These are phyloP conservation scores for Caenorhabditis sp. DNA, from an alignment of 2,888 invertebrate species.

Conservation along the genomic window DNA sequence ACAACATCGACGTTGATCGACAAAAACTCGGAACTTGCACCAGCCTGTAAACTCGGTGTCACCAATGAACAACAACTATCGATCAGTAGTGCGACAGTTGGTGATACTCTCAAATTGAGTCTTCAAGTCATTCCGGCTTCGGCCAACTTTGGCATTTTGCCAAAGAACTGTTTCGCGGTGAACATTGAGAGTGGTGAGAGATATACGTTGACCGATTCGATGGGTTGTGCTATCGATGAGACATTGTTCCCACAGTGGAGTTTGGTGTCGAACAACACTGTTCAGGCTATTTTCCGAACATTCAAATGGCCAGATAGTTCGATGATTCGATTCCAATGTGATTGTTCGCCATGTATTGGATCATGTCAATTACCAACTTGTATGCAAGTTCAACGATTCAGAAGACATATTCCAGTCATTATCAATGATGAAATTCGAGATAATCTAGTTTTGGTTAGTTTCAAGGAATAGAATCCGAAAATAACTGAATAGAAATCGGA, in stretches of 20 bases:
- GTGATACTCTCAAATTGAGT: slow-evolving; percentile 48
- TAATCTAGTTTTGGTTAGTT: slow-evolving; percentile 28
- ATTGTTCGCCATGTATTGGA: slow-evolving; percentile 65
- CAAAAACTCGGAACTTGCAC: slow-evolving; percentile 24
- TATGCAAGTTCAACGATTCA: slow-evolving; percentile 22
- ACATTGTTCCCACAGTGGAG: slow-evolving; percentile 70
- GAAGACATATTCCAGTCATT: slow-evolving; percentile 31
- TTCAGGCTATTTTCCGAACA: slow-evolving; percentile 58
- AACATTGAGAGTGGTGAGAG: slow-evolving; percentile 70
- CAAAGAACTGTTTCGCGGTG: slow-evolving; percentile 69
- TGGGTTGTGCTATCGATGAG: slow-evolving; percentile 70
- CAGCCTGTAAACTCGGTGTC: slow-evolving; percentile 57
- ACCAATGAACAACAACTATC: slow-evolving; percentile 54
- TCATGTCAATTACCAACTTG: slow-evolving; percentile 49
- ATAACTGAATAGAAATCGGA: no score
- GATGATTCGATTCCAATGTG: slow-evolving; percentile 70
- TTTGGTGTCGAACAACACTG: slow-evolving; percentile 39
- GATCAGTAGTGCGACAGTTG: slow-evolving; percentile 54
- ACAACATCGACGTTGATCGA: slow-evolving; percentile 57
- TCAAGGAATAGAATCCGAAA: not conserved
- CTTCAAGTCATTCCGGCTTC: slow-evolving; percentile 55
- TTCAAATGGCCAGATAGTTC: slow-evolving; percentile 71
- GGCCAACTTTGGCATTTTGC: slow-evolving; percentile 61
- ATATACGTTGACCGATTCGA: slow-evolving; percentile 66
- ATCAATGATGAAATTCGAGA: slow-evolving; percentile 20